Base-by-base conservation (phyloP, 2,113 vertebrate species). In the Laterallus jamaicensis region DNA sequence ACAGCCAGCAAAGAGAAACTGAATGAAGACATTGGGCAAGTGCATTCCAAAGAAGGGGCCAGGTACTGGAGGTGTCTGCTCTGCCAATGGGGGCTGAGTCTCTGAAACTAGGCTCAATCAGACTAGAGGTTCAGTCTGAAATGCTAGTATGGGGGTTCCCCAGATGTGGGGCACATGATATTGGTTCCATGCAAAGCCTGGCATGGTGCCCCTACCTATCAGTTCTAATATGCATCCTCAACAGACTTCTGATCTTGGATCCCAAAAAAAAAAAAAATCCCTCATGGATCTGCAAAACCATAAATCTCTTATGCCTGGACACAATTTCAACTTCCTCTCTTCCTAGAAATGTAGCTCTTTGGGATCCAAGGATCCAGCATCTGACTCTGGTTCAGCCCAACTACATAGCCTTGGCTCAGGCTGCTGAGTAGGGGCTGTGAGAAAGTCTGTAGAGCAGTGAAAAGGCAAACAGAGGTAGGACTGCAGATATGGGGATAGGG, bases 261-360 rank as follows among this genome's bases (percentile, higher is more conserved):
- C 11, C 31, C 0, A 1, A 52, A 19, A 82, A 15, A 82, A 66
- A 82, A 82, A 82, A 82, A 75, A 44, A 56, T 26, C 3, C 0
- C 47, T 52, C 75, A 42, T 0, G 0, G 26, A 50, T 68, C 19
- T 50, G 10, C 1, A 6, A 29, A 67, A 44, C 49, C 28, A 8
- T 78, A 71, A 50, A 37, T 58, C 22, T 29, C 35, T 69, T 52
- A 35, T 20, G 26, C 8, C 52, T n/a, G 29, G 39, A 71, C 39
- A 82, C 15, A 19, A 16, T 68, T 82, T 26, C 8, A 86, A 44
- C 26, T 22, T 78, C 66, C 10, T 37, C 16, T 52, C 12, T 93
- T 75, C 54, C 78, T 63, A 73, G 42, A 87, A 55, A 63, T 31
- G 32, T 37, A 37, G 18, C 11, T 22, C 10, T 59, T 31, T 67